phyloP scores from a whole-genome alignment of 1,140 invertebrate genomes.

The Elysia chlorotica region DNA sequence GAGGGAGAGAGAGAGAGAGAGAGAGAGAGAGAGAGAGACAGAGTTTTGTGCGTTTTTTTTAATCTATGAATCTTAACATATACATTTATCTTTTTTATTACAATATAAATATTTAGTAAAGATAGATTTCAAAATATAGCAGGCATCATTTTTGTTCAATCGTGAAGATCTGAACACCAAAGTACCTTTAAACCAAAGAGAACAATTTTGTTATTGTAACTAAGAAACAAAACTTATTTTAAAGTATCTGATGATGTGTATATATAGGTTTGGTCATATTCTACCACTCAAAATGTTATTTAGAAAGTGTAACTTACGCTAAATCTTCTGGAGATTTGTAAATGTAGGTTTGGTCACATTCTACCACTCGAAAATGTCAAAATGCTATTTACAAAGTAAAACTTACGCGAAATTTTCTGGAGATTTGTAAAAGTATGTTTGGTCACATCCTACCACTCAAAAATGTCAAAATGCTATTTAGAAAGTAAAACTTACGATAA shows the following conservation, averaged over 20 bases:
- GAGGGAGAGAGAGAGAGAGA: constrained; percentile 1
- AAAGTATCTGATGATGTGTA: too few relatives aligned
- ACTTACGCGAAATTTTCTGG: not conserved
- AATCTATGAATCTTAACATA: not conserved
- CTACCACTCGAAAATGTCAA: too few relatives aligned
- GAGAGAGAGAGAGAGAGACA: not conserved
- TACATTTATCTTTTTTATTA: not conserved
- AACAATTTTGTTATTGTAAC: not conserved
- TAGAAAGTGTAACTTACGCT: too few relatives aligned
- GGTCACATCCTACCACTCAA: not conserved
- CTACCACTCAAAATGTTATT: too few relatives aligned
- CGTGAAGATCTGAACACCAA: not conserved
- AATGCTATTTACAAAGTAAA: too few relatives aligned
- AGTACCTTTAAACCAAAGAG: not conserved
- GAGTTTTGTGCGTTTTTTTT: not conserved
- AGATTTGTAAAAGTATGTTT: too few relatives aligned
- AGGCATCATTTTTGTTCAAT: not conserved
- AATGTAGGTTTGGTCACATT: too few relatives aligned
- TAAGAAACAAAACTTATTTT: too few relatives aligned
- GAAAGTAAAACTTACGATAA: not conserved
- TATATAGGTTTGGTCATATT: too few relatives aligned
- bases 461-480: not conserved
- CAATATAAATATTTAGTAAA: not conserved
- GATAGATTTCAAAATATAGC: not conserved
- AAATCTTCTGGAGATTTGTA: too few relatives aligned